Conservation (phyloP, 2,797 vertebrate genomes). For the Halcyon smyrnensis region DNA sequence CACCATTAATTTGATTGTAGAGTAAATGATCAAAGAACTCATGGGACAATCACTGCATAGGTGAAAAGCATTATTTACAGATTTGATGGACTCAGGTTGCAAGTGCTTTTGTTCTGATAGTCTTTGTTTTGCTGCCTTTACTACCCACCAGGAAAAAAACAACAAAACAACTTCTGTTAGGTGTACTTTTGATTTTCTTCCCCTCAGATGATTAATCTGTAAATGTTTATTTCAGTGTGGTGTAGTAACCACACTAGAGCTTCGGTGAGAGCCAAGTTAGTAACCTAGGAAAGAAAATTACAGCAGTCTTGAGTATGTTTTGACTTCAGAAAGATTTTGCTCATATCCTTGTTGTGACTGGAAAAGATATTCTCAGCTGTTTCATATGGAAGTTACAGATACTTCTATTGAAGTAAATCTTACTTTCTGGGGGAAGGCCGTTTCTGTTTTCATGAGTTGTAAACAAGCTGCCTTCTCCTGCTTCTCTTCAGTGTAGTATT, state of each 20-base stretch:
- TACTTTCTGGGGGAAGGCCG: not conserved
- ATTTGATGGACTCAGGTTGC: not conserved
- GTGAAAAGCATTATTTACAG: not conserved
- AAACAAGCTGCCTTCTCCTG: not conserved
- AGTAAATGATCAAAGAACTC: not conserved
- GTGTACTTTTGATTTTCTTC: not conserved
- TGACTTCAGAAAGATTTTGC: not conserved
- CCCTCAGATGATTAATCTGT: fast-evolving
- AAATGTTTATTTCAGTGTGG: not conserved
- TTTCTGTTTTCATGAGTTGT: not conserved
- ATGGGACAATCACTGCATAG: not conserved
- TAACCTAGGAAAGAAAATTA: not conserved
- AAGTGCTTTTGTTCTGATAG: not conserved
- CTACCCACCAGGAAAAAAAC: too few species aligned
- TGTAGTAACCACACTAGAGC: not conserved
- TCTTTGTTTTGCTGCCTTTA: not conserved
- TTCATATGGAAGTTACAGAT: not conserved
- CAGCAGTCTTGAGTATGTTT: not conserved
- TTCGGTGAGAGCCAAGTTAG: not conserved
- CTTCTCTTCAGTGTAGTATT: not conserved
- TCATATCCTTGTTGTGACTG: not conserved
- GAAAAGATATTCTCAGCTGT: not conserved
- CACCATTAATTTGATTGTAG: not conserved
- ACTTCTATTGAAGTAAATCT: not conserved
- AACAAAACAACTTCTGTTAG: not conserved